Evolutionary conservation across 2,888 invertebrate genomes (phyloP).

Genomic region (Acanthacorydalis orientalis): DNA sequence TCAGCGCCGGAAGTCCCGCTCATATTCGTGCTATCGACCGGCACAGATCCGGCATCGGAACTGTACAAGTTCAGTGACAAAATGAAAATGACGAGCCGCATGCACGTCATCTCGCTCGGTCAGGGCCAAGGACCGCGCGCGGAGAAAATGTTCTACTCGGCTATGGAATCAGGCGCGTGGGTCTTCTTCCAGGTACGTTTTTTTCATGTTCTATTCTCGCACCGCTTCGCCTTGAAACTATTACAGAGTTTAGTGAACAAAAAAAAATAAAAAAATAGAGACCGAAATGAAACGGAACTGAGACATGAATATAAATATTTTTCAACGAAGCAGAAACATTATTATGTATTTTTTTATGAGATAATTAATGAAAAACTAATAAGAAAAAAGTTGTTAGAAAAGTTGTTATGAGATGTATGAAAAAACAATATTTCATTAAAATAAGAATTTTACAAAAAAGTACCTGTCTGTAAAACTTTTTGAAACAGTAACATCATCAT

Average conservation of each 20-base stretch:
- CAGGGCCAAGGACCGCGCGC: slow-evolving; percentile 82
- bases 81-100: slow-evolving; percentile 54
- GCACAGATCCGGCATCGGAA: slow-evolving; percentile 76
- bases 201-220: background rate
- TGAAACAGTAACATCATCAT: no score
- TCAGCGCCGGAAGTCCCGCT: slow-evolving; percentile 63
- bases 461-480: no score
- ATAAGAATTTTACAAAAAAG: no score
- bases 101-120: slow-evolving; percentile 72
- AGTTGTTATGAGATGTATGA: no score
- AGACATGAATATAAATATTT: no score
- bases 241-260: no score
- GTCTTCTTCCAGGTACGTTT: slow-evolving; percentile 58
- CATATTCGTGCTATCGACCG: slow-evolving; percentile 77
- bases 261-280: background rate
- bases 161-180: slow-evolving; percentile 69
- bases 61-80: slow-evolving; percentile 71
- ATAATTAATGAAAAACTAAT: no score
- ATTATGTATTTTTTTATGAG: no score
- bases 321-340: no score
- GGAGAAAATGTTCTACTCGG: slow-evolving; percentile 53
- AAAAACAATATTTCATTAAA: no score
- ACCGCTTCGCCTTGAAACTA: background rate
- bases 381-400: no score
- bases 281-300: background rate